phyloP scores from a whole-genome alignment of 2,113 vertebrate genomes.

The Bufo bufo region DNA sequence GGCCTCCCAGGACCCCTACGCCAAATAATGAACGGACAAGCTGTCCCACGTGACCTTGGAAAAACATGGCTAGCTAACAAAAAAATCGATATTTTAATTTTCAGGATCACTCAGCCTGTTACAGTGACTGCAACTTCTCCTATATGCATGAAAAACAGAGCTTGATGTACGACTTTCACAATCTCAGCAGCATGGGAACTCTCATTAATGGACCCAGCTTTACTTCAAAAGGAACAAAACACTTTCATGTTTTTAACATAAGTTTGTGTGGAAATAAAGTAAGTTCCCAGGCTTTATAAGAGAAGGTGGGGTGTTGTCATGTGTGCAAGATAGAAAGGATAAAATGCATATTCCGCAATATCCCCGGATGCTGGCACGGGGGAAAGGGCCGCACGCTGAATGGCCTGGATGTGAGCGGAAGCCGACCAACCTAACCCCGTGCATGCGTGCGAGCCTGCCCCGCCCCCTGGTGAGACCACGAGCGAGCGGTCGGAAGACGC shows the following conservation, averaged over 20 bases:
- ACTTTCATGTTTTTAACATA: slow-evolving; percentile 95
- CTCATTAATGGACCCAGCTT: slow-evolving; percentile 95
- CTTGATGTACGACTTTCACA: slow-evolving; percentile 85
- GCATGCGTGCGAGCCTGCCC: too few relatives aligned
- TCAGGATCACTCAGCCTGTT: slow-evolving; percentile 91
- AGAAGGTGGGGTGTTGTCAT: background rate
- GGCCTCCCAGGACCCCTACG: too few relatives aligned
- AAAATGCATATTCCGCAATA: background rate
- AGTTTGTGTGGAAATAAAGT: slow-evolving; percentile 94
- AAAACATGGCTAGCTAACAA: background rate
- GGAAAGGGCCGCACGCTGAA: too few relatives aligned
- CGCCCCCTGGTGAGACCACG: too few relatives aligned
- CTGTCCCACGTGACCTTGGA: too few relatives aligned
- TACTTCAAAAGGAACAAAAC: slow-evolving; percentile 95
- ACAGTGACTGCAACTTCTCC: slow-evolving; percentile 87
- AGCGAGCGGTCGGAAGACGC: too few relatives aligned
- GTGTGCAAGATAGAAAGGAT: background rate
- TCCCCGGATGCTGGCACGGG: too few relatives aligned
- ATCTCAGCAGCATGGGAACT: slow-evolving; percentile 78
- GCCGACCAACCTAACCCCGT: too few relatives aligned
- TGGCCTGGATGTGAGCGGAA: too few relatives aligned
- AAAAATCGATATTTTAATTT: slow-evolving; percentile 35
- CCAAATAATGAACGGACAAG: too few relatives aligned
- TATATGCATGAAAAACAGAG: slow-evolving; percentile 80
- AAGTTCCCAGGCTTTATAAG: slow-evolving; percentile 58